Evolutionary conservation across 2,113 vertebrate species (phyloP), one percentile per base, ranked within the genome.

Genomic region (Rostratula benghalensis): DNA sequence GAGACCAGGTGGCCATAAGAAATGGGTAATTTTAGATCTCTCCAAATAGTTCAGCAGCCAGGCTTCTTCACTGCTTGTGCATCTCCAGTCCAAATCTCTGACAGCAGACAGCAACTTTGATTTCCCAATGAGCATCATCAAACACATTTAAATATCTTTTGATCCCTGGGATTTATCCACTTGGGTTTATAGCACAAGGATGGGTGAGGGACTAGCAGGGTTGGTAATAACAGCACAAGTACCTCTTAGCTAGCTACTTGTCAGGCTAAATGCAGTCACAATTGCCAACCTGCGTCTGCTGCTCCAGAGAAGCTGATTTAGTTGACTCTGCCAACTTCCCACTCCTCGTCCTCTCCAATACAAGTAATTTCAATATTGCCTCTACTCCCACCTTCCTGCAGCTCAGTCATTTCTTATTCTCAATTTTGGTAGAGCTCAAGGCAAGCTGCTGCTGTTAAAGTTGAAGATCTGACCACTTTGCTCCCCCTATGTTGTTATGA

Each of bases 1-100:
- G 94, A 96, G 93, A 70, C 87, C 97, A 96, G 97, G 96, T 95
- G 95, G 95, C 91, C 91, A 61, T 45, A 92, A 96, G 93, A 96
- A 95, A 95, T 27, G 51, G 80, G 51, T 94, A 95, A 97, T 95
- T 96, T 96, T 94, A 96, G 94, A 92, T 94, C 86, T 93, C 94
- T 97, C 73, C 95, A 95, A 96, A 90, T 68, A 94, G 90, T 91
- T 97, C 80, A 93, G 80, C 92, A 95, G 74, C 65, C 79, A 95
- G 84, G 60, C 54, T 60, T 94, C 89, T 91, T 80, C 88, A 51
- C 19, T 51, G n/a, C 63, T 89, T 90, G 45, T 69, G 45, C 31
- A 82, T 76, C 82, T 82, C 80, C 68, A 69, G 56, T 33, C 71
- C 68, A 88, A 79, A 73, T 31, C 60, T 94, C 85, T 70, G 77